phyloP scores from a whole-genome alignment of 2,113 vertebrate species.

The Oceanodroma tethys region DNA sequence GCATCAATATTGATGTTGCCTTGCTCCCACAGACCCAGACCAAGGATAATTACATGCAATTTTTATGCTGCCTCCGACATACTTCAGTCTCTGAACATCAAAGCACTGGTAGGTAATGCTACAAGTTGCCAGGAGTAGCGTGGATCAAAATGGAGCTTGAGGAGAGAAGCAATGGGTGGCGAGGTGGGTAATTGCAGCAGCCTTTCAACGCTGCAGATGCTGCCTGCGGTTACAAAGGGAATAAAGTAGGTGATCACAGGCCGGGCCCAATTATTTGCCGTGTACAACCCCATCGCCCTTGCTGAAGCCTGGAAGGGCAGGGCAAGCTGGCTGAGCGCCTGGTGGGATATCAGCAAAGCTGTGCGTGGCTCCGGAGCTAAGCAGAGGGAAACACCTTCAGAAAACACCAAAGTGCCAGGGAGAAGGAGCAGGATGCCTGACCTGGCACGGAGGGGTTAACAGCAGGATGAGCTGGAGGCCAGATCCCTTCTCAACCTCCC shows the following conservation, averaged over 20 bases:
- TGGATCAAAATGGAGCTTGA: neutral
- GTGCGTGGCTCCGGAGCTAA: rapidly evolving
- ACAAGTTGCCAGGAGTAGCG: neutral
- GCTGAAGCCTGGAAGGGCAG: neutral
- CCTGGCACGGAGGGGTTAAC: neutral
- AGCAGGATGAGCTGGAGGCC: neutral
- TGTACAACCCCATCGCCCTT: neutral
- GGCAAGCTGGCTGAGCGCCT: neutral
- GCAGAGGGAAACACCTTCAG: neutral
- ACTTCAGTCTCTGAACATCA: constrained; percentile 31
- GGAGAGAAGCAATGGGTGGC: neutral
- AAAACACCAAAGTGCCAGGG: neutral
- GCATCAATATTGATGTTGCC: constrained; percentile 63
- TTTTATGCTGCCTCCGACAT: constrained; percentile 49
- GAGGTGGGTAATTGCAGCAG: neutral
- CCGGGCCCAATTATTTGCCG: neutral
- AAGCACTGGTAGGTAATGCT: neutral
- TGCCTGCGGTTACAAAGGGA: neutral
- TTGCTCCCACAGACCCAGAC: constrained; percentile 39
- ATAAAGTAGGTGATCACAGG: neutral
- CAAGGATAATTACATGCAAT: constrained; percentile 54
- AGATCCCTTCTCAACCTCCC: neutral
- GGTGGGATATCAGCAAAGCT: neutral
- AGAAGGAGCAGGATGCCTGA: neutral
- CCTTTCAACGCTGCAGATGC: neutral